phyloP scores from a whole-genome alignment of 2,797 vertebrate genomes.

The Rhinophrynus dorsalis region DNA sequence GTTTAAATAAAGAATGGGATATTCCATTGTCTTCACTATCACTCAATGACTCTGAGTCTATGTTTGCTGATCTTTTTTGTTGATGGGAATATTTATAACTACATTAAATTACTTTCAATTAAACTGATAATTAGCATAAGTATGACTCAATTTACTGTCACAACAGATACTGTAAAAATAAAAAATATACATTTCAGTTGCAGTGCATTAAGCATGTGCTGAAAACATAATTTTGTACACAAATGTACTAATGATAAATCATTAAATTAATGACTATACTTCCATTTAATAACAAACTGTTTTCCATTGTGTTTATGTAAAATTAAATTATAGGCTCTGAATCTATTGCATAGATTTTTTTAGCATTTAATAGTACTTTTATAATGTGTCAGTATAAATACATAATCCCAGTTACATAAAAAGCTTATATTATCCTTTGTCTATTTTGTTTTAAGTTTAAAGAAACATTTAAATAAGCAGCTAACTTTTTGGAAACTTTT shows the following conservation, averaged over 20 bases:
- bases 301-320: not conserved
- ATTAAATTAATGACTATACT: constrained; percentile 3
- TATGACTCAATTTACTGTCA: not conserved
- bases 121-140: constrained; percentile 22
- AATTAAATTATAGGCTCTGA: not conserved
- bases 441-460: too few species aligned
- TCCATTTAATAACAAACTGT: constrained; percentile 4
- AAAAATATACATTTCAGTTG: not conserved
- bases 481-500: too few species aligned
- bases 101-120: constrained; percentile 23
- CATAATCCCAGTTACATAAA: too few species aligned
- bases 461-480: too few species aligned
- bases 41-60: too few species aligned
- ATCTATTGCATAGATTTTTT: not conserved
- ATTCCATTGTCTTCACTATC: too few species aligned
- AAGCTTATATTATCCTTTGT: too few species aligned
- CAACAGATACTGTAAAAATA: not conserved
- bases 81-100: constrained; percentile 13
- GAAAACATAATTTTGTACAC: not conserved
- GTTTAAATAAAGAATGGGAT: too few species aligned
- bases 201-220: not conserved
- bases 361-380: not conserved
- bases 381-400: not conserved
- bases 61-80: not conserved
- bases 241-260: constrained; percentile 1